A percentile compares a stretch with the other conserved stretches of the same genome.
Conservation (phyloP, 2,797 vertebrate species). For the Macroramphosus scolopax region DNA sequence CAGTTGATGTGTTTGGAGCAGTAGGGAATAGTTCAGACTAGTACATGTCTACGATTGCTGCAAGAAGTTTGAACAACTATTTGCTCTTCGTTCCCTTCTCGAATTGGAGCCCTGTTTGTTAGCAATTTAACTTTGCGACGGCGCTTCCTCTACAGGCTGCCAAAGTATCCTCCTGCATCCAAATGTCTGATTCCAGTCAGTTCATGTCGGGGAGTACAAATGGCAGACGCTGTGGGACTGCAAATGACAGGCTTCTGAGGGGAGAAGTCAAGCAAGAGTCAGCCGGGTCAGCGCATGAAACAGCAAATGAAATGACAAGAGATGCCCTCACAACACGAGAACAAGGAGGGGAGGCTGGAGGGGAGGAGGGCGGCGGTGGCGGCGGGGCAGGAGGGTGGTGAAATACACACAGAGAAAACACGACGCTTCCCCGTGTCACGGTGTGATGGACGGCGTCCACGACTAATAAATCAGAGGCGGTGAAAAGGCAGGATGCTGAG, state of each 20-base stretch:
- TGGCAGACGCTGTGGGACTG: conserved; percentile 32
- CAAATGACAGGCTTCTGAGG: conserved; percentile 49
- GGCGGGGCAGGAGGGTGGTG: conserved; percentile 14
- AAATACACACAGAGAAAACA: conserved; percentile 56
- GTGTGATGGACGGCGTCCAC: conserved; percentile 63
- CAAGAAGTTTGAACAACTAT: too few species aligned
- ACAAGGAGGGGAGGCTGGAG: conserved; percentile 10
- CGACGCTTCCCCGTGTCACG: conserved; percentile 46
- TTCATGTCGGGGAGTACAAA: conserved; percentile 38
- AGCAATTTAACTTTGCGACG: too few species aligned
- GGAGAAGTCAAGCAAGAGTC: conserved; percentile 44
- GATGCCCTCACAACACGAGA: conserved; percentile 43
- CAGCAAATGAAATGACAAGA: conserved; percentile 50
- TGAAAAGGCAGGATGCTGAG: conserved; percentile 69
- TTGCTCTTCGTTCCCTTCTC: too few species aligned
- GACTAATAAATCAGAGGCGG: conserved; percentile 69
- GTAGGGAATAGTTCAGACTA: too few species aligned
- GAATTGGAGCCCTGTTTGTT: conserved; percentile 5
- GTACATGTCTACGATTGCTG: too few species aligned
- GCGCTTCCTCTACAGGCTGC: conserved; percentile 23
- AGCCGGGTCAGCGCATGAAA: conserved; percentile 46
- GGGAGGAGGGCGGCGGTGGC: not conserved
- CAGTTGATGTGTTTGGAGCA: too few species aligned
- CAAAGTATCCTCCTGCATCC: conserved; percentile 23
- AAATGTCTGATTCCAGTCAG: conserved; percentile 42